These are phyloP conservation scores for Hippotragus niger DNA, from an alignment of 2,113 vertebrate genomes.

Conservation along the genomic window DNA sequence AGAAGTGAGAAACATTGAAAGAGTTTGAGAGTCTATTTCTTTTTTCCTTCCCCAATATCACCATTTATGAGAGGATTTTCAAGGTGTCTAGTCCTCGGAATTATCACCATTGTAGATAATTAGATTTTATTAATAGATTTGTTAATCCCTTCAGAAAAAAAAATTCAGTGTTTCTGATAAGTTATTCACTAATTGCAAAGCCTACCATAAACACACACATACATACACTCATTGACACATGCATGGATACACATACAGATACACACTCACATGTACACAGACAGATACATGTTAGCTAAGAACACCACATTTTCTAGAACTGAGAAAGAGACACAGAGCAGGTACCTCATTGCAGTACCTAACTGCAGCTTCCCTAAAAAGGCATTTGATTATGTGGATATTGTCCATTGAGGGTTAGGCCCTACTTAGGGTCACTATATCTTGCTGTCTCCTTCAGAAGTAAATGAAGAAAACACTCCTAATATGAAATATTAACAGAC, in stretches of 20 bases:
- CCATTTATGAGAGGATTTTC: not conserved
- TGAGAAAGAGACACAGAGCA: not conserved
- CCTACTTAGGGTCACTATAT: not conserved
- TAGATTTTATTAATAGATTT: not conserved
- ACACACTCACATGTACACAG: not conserved
- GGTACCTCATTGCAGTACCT: not conserved
- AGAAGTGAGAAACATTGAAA: not conserved
- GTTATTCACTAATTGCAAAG: not conserved
- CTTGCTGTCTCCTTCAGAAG: slow-evolving; percentile 14
- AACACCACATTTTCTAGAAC: not conserved
- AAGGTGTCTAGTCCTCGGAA: not conserved
- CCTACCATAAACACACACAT: not conserved
- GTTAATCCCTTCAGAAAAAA: not conserved
- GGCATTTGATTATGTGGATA: not conserved
- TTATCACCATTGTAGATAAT: not conserved
- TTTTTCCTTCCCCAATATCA: not conserved
- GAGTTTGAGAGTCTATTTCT: not conserved
- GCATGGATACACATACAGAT: not conserved
- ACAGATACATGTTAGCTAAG: not conserved
- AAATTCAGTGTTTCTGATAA: not conserved
- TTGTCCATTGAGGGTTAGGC: not conserved
- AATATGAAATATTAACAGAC: slow-evolving; percentile 32
- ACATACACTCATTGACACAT: not conserved
- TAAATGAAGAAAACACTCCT: slow-evolving; percentile 24
- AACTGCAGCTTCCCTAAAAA: not conserved